phyloP scores from a whole-genome alignment of 2,797 vertebrate genomes.

The Simalia tracyae region DNA sequence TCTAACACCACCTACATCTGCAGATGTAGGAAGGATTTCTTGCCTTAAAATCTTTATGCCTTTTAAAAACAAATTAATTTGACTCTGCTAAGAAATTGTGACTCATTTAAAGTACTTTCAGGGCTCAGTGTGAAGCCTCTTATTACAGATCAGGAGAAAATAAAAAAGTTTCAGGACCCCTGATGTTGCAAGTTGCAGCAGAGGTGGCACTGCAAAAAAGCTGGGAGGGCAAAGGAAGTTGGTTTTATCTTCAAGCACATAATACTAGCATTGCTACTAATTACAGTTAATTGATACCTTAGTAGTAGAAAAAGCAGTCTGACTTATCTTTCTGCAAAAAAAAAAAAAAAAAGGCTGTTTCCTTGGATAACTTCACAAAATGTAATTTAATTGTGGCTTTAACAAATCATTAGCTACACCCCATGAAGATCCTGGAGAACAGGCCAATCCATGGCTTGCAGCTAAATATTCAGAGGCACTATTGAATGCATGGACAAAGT shows the following conservation, averaged over 20 bases:
- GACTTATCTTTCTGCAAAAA: background rate
- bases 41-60: background rate
- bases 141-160: background rate
- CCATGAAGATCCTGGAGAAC: background rate
- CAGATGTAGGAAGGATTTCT: background rate
- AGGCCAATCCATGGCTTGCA: background rate
- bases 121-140: conserved; percentile 17
- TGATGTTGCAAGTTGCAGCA: background rate
- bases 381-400: background rate
- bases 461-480: background rate
- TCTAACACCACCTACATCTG: background rate
- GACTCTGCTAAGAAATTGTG: background rate
- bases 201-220: background rate
- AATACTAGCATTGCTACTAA: background rate
- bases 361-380: background rate
- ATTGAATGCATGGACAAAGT: background rate
- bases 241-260: conserved; percentile 11
- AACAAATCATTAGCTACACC: background rate
- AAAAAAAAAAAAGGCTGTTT: background rate
- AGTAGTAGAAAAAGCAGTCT: background rate
- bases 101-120: conserved; percentile 35
- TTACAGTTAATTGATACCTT: background rate
- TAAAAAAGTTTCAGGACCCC: conserved; percentile 1
- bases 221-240: background rate
- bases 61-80: background rate